Evolutionary conservation across 2,888 invertebrate species (phyloP).

Genomic region (Dasysyrphus tricinctus): DNA sequence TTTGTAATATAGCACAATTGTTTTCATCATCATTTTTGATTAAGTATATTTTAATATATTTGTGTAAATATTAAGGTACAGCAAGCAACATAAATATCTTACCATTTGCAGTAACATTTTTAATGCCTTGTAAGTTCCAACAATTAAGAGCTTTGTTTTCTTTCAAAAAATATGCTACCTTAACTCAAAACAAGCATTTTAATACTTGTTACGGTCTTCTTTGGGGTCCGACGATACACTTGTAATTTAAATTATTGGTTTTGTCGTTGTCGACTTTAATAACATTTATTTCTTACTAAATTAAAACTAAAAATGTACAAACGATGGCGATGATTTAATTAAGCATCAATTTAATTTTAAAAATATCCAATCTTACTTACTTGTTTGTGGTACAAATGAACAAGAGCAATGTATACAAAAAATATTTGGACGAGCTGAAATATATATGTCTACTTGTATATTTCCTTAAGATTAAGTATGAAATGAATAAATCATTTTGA

Average conservation of each 20-base stretch:
- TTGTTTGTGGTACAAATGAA: constrained; percentile 27
- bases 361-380: constrained; percentile 17
- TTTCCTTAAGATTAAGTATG: constrained; percentile 4
- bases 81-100: too few relatives aligned
- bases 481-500: constrained; percentile 8
- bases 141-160: too few relatives aligned
- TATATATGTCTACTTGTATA: constrained; percentile 6
- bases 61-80: too few relatives aligned
- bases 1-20: too few relatives aligned
- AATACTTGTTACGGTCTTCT: neutral
- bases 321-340: neutral
- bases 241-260: neutral
- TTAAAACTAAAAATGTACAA: neutral
- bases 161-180: too few relatives aligned
- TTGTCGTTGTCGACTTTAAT: neutral
- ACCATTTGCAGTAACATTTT: too few relatives aligned
- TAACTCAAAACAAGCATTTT: neutral
- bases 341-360: neutral
- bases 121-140: too few relatives aligned
- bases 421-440: neutral
- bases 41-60: too few relatives aligned
- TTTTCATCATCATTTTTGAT: too few relatives aligned
- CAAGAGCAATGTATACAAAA: constrained; percentile 28
- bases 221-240: neutral
- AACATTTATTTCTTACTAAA: neutral